A percentile compares a stretch with the other conserved stretches of the same genome.
phyloP scores from a whole-genome alignment of 2,888 invertebrate genomes.

The Blastobasis adustella region DNA sequence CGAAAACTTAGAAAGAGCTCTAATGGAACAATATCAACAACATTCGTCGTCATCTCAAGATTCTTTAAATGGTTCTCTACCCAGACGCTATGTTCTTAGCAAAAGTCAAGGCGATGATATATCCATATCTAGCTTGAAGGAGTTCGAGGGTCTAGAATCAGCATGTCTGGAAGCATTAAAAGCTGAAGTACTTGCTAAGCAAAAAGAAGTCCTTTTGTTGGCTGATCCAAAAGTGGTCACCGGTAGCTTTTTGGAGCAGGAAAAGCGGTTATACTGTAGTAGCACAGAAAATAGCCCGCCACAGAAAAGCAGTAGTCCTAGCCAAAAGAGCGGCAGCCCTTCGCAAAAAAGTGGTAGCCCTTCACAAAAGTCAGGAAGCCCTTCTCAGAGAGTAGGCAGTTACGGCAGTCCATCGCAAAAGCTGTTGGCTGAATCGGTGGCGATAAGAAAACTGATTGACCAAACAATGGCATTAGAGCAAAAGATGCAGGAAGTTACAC shows the following conservation, averaged over 20 bases:
- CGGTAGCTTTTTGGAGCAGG: conserved; percentile 63
- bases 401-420: conserved; percentile 64
- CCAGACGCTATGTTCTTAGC: conserved; percentile 80
- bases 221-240: conserved; percentile 73
- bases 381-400: conserved; percentile 63
- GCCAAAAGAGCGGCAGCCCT: conserved; percentile 47
- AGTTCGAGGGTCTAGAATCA: conserved; percentile 93
- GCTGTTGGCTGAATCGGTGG: conserved; percentile 61
- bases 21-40: conserved; percentile 85
- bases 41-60: conserved; percentile 89
- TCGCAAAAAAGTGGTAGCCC: conserved; percentile 60
- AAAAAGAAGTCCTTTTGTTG: conserved; percentile 86
- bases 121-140: conserved; percentile 90
- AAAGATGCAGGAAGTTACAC: conserved; percentile 46
- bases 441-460: conserved; percentile 64
- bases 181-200: conserved; percentile 87
- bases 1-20: conserved; percentile 90
- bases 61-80: conserved; percentile 87
- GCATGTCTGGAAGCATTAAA: conserved; percentile 89
- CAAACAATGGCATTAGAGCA: conserved; percentile 66
- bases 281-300: conserved; percentile 77
- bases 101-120: conserved; percentile 89
- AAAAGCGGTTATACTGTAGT: conserved; percentile 70
- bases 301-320: conserved; percentile 63
- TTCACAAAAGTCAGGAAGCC: conserved; percentile 64